Base-by-base conservation (phyloP, 2,797 vertebrate species). In the Amniataba percoides region DNA sequence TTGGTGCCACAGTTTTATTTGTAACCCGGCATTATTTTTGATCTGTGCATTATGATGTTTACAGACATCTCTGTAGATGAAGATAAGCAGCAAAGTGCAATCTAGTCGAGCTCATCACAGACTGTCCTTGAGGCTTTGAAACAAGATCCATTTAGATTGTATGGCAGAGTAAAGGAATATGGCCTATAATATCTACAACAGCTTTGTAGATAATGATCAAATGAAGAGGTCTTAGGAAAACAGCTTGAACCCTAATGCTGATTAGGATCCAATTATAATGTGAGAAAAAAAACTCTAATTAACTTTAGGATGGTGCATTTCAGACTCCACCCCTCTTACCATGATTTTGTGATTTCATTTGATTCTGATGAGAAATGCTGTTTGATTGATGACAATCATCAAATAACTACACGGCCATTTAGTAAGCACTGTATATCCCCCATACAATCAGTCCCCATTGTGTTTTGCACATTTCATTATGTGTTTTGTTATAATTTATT, bases 131-230 rank as follows among this genome's bases (percentile, higher is more conserved):
- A 91, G 93, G 92, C 90, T 95, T 94, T 95, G 89, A 94, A 92
- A 92, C 80, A 87, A 93, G 91, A 95, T 94, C 93, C 88, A 94
- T 94, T 95, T 93, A 94, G 91, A 94, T 92, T 89, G 81, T 86
- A 92, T 62, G 76, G 87, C 80, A 91, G 86, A 91, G 84, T 84
- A 88, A 92, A 94, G 86, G 83, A 95, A 93, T 90, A 92, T 86
- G 84, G 88, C 80, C 83, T 86, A 88, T 92, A 93, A 93, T 94
- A 94, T 92, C 90, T 91, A 86, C 89, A 88, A 84, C 70, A 65
- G 88, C 89, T 93, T 95, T 93, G 91, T 84, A 94, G 94, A 95
- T 95, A 94, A 89, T 84, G 85, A 95, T 95, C 94, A 92, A 85
- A 93, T 94, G 87, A 92, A 94, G 90, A 91, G 92, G 89, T 92